phyloP scores from a whole-genome alignment of 2,797 vertebrate genomes.

The Aselliscus stoliczkanus region DNA sequence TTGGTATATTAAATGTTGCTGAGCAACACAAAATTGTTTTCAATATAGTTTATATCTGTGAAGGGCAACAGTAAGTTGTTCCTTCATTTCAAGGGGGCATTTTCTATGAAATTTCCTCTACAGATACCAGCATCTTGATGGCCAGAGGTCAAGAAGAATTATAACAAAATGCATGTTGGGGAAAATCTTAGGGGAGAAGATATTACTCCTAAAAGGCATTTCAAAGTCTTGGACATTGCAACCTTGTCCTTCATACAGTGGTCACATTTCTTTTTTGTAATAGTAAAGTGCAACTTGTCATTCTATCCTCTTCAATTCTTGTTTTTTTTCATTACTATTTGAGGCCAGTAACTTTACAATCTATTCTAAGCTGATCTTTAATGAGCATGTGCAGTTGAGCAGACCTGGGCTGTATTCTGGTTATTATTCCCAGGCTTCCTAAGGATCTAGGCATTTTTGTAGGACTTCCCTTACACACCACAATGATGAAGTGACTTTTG shows the following conservation, averaged over 20 bases:
- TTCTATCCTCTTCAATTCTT: slow-evolving; percentile 63
- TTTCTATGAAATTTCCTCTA: slow-evolving; percentile 60
- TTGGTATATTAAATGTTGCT: slow-evolving; percentile 52
- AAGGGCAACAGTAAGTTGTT: slow-evolving; percentile 61
- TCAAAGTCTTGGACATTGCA: slow-evolving; percentile 38
- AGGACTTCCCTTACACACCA: slow-evolving; percentile 10
- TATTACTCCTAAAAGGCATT: slow-evolving; percentile 45
- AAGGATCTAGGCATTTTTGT: background rate
- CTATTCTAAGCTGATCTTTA: slow-evolving; percentile 64
- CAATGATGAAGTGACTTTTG: slow-evolving; percentile 52
- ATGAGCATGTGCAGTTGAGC: slow-evolving; percentile 61
- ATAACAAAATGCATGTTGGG: slow-evolving; percentile 19
- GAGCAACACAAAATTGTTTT: slow-evolving; percentile 61
- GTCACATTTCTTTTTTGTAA: background rate
- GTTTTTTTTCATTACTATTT: slow-evolving; percentile 66
- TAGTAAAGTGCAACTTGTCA: slow-evolving; percentile 34
- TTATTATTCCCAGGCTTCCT: slow-evolving; percentile 62
- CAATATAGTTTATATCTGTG: slow-evolving; percentile 60
- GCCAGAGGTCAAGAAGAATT: slow-evolving; percentile 64
- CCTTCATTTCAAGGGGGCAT: slow-evolving; percentile 56
- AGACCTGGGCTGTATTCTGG: slow-evolving; percentile 41
- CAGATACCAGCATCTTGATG: slow-evolving; percentile 14
- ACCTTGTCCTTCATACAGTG: background rate
- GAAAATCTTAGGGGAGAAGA: slow-evolving; percentile 49
- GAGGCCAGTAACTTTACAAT: slow-evolving; percentile 58